Conservation (phyloP, 2,888 invertebrate genomes). For the Drosophila prolongata region DNA sequence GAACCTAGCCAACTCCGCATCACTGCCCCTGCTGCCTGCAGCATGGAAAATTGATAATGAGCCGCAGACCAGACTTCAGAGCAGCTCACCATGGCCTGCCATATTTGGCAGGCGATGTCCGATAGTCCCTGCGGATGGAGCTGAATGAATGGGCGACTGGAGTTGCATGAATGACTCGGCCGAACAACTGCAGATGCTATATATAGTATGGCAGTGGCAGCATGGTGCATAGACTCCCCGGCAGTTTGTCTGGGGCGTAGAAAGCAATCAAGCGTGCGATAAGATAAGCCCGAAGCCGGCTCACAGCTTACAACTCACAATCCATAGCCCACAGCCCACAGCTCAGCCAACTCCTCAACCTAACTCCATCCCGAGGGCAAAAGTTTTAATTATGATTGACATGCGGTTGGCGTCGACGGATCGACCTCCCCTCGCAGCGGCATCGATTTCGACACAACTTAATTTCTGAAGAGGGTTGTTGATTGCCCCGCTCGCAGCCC, state of each 20-base stretch:
- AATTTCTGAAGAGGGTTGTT: constrained; percentile 76
- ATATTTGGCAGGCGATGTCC: constrained; percentile 61
- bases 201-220: not conserved
- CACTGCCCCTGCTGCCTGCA: constrained; percentile 34
- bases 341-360: constrained; percentile 20
- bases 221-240: not conserved
- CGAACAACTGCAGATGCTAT: constrained; percentile 34
- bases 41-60: constrained; percentile 77
- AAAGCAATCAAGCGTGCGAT: constrained; percentile 73
- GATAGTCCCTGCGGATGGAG: constrained; percentile 43
- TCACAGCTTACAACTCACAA: constrained; percentile 10
- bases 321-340: constrained; percentile 10
- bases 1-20: not conserved
- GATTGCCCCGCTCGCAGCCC: constrained; percentile 53
- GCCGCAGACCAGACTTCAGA: constrained; percentile 45
- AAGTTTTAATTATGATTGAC: constrained; percentile 78
- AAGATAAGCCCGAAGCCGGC: constrained; percentile 62
- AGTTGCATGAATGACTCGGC: constrained; percentile 52
- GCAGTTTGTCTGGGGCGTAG: constrained; percentile 34
- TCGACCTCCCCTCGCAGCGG: constrained; percentile 57
- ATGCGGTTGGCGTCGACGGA: constrained; percentile 62
- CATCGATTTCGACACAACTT: constrained; percentile 77
- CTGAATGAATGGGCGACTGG: constrained; percentile 45
- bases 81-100: constrained; percentile 24
- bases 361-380: constrained; percentile 18